Base-by-base conservation (phyloP, 2,888 invertebrate genomes). In the Caenorhabditis sp. region DNA sequence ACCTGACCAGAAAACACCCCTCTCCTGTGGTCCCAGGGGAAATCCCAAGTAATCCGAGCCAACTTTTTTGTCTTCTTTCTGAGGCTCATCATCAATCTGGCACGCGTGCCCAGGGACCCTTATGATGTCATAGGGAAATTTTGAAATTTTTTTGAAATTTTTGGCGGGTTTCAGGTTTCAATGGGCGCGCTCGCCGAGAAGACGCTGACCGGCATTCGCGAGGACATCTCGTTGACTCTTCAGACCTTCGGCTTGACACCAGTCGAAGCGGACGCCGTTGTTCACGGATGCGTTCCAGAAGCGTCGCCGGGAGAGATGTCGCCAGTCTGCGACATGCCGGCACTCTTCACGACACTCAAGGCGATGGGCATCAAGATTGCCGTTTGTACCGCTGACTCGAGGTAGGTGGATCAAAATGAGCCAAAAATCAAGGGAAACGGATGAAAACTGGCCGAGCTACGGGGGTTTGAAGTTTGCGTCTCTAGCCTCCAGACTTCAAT, bases 351-450 rank as follows among this genome's bases (percentile, higher is more conserved):
- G 66, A 90, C 91, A 28, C 90, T 93, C 14, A 91, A 92, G 59
- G 80, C 86, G 16, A 91, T 93, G 86, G 92, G 91, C 31, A 90
- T 93, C 61, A 93, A 93, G 84, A 92, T 93, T 51, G 93, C 93
- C 51, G 89, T 93, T 28, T 93, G 93, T 80, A 93, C 93, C 0
- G 92, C 93, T 19, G 93, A 93, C 86, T 92, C 92, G 74, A 85
- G 91, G 90, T 91, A 56, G 28, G 81, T n/a, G 19, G 49, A 51
- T 1, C 49, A 19, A 51, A 19, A 51, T 16, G 44, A 44, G 12
- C 54, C 54, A 24, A 54, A 54, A 19, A 22, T 19, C 44, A 14
- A 26, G 64, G 49, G 38, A 51, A 31, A 26, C 31, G 16, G 31
- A 5, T 10, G 12, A 44, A 44, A 44, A 44, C 44, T 6, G 44